phyloP scores from a whole-genome alignment of 1,140 invertebrate genomes.

The Aphelinus certus region DNA sequence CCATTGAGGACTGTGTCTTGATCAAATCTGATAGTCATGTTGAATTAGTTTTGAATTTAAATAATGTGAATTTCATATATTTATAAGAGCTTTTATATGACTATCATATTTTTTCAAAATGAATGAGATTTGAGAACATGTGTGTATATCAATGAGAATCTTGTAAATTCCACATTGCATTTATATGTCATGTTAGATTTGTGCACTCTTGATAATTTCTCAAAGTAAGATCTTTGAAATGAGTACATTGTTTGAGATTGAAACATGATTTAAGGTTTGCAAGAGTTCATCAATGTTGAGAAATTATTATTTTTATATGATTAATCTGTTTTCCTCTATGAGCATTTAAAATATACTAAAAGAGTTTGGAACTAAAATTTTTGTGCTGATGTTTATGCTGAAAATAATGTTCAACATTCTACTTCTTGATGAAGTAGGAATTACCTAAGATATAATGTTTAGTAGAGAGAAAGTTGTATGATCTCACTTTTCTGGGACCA shows the following conservation, averaged over 20 bases:
- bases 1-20: background rate
- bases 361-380: too few relatives aligned
- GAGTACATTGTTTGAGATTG: background rate
- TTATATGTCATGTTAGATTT: background rate
- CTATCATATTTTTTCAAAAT: constrained; percentile 5
- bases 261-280: constrained; percentile 25
- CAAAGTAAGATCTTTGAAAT: background rate
- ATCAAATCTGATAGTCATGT: constrained; percentile 4
- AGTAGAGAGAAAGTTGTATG: too few relatives aligned
- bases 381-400: too few relatives aligned
- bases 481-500: too few relatives aligned
- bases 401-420: too few relatives aligned
- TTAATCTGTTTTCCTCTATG: too few relatives aligned
- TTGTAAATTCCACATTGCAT: constrained; percentile 1
- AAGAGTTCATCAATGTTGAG: constrained; percentile 49
- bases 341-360: too few relatives aligned
- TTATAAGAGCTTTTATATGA: background rate
- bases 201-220: background rate
- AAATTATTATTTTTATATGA: constrained; percentile 27
- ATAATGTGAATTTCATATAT: constrained; percentile 21
- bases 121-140: background rate
- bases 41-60: background rate
- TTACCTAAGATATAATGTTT: too few relatives aligned
- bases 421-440: too few relatives aligned
- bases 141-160: background rate